These are phyloP conservation scores for Seira sanloemensis DNA, from an alignment of 2,888 invertebrate species.

Conservation along the genomic window DNA sequence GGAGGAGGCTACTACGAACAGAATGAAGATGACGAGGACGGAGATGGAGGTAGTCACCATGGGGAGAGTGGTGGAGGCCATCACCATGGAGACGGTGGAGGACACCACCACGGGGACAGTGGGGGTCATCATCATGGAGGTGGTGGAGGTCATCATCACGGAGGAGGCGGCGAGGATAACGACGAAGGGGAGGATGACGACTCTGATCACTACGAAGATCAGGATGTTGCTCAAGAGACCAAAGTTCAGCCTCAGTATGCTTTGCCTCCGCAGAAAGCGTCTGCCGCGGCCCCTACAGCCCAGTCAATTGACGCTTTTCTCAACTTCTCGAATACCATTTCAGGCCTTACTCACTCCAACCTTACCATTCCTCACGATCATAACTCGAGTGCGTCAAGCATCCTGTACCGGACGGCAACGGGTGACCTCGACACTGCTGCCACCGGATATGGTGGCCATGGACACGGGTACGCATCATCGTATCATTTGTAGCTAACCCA, in stretches of 20 bases:
- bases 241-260: conserved; percentile 63
- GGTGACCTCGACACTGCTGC: conserved; percentile 68
- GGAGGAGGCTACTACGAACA: conserved; percentile 45
- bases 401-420: conserved; percentile 61
- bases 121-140: conserved; percentile 17
- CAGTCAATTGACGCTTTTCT: conserved; percentile 52
- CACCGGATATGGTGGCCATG: conserved; percentile 65
- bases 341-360: conserved; percentile 53
- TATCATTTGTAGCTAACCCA: not conserved
- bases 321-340: conserved; percentile 48
- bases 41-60: conserved; percentile 46
- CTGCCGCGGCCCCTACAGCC: conserved; percentile 5
- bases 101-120: conserved; percentile 15
- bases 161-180: conserved; percentile 22
- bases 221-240: conserved; percentile 63
- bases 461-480: conserved; percentile 36
- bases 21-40: conserved; percentile 43
- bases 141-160: not conserved
- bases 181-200: conserved; percentile 45
- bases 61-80: conserved; percentile 45
- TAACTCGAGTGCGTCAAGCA: conserved; percentile 68
- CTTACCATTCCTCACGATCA: conserved; percentile 51
- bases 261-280: conserved; percentile 51
- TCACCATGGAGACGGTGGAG: conserved; percentile 26
- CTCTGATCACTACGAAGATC: conserved; percentile 42